A percentile compares a stretch with the other conserved stretches of the same genome.
phyloP scores from a whole-genome alignment of 2,888 invertebrate genomes.

The Celastrina argiolus region DNA sequence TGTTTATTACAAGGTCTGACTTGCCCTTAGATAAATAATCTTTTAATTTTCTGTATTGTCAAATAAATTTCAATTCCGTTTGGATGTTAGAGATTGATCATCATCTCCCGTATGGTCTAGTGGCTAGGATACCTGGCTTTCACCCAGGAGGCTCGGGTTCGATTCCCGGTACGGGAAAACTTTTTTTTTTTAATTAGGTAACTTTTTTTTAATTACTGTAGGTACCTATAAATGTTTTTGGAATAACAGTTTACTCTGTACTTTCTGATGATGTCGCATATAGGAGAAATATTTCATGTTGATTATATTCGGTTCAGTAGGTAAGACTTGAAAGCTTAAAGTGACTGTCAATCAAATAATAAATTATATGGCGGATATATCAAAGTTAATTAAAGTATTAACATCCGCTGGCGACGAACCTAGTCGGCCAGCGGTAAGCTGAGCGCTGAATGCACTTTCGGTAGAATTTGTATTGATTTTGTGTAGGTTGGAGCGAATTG shows the following conservation, averaged over 20 bases:
- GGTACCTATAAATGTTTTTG: too few species aligned
- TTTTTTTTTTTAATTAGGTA: too few species aligned
- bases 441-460: too few species aligned
- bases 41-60: too few species aligned
- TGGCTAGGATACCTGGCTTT: constrained; percentile 85
- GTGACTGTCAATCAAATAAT: not conserved
- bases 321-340: not conserved
- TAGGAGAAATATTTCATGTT: not conserved
- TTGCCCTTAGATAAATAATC: too few species aligned
- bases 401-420: not conserved
- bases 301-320: not conserved
- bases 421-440: not conserved
- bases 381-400: not conserved
- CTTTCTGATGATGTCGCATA: not conserved
- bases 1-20: too few species aligned
- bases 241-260: too few species aligned
- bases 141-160: constrained; percentile 86
- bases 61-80: too few species aligned
- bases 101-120: constrained; percentile 79
- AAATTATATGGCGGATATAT: not conserved
- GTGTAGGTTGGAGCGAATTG: not conserved
- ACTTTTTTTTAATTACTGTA: too few species aligned
- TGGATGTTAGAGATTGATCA: not conserved
- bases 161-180: constrained; percentile 83
- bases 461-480: not conserved